A percentile compares a stretch with the other conserved stretches of the same genome.
phyloP scores from a whole-genome alignment of 2,888 invertebrate genomes.

The Caprella mutica region DNA sequence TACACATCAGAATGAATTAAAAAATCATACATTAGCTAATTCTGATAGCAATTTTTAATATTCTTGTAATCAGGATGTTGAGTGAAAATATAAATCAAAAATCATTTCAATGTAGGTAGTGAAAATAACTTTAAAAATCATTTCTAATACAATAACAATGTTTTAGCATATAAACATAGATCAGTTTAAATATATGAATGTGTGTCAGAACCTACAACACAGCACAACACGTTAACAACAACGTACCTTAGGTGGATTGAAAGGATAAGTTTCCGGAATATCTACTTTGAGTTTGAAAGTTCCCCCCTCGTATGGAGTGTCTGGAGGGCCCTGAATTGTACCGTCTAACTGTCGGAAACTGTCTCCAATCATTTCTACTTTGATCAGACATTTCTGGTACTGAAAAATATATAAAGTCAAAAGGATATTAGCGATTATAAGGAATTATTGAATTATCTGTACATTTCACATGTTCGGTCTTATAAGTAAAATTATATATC shows the following conservation, averaged over 20 bases:
- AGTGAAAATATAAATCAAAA: too few relatives aligned
- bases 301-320: slow-evolving; percentile 96
- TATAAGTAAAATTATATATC: not conserved
- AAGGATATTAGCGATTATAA: not conserved
- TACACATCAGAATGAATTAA: too few relatives aligned
- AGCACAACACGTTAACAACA: too few relatives aligned
- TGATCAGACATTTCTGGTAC: slow-evolving; percentile 34
- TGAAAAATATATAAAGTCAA: slow-evolving; percentile 6
- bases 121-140: not conserved
- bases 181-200: too few relatives aligned
- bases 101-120: not conserved
- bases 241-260: slow-evolving; percentile 91
- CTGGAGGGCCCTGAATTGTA: slow-evolving; percentile 93
- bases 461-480: too few relatives aligned
- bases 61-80: too few relatives aligned
- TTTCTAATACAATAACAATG: too few relatives aligned
- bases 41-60: too few relatives aligned
- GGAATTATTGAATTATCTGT: not conserved
- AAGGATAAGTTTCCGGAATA: slow-evolving; percentile 98
- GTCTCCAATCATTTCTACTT: slow-evolving; percentile 73
- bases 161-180: too few relatives aligned
- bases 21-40: too few relatives aligned
- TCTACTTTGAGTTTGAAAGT: slow-evolving; percentile 87
- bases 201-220: too few relatives aligned
- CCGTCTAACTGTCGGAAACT: slow-evolving; percentile 84